Evolutionary conservation across 1,140 invertebrate genomes (phyloP).

Genomic region (Reticulitermes speratus): DNA sequence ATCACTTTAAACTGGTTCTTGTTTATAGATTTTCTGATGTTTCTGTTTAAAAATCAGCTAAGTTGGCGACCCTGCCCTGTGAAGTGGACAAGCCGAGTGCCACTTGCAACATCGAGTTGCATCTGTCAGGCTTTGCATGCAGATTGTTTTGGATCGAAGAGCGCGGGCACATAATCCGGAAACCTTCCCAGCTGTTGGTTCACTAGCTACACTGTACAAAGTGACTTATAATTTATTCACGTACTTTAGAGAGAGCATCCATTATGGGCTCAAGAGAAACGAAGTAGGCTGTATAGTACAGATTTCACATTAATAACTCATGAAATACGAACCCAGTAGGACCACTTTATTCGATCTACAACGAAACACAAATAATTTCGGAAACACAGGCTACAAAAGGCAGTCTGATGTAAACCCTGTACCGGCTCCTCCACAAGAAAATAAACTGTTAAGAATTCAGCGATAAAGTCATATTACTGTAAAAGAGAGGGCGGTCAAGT

Average conservation of each 20-base stretch:
- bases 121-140: not conserved
- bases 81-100: not conserved
- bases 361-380: not conserved
- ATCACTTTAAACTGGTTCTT: no score
- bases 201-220: not conserved
- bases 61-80: no score
- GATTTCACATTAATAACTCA: slow-evolving; percentile 14
- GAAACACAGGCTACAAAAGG: not conserved
- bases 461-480: no score
- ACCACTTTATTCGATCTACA: not conserved
- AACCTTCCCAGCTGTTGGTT: not conserved
- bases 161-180: not conserved
- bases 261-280: slow-evolving; percentile 10
- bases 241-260: not conserved
- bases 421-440: no score
- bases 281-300: not conserved
- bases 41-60: no score
- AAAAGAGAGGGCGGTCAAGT: no score
- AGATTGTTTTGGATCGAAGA: not conserved
- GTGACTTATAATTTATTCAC: slow-evolving; percentile 17
- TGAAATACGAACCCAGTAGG: not conserved
- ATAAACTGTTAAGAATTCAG: no score
- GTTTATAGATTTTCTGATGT: no score
- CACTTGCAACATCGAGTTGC: not conserved
- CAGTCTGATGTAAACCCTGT: no score